Percentiles rank a stretch among this genome's conserved stretches.
These are phyloP conservation scores for Anguilla megastoma DNA, from an alignment of 2,797 vertebrate genomes.

Conservation along the genomic window DNA sequence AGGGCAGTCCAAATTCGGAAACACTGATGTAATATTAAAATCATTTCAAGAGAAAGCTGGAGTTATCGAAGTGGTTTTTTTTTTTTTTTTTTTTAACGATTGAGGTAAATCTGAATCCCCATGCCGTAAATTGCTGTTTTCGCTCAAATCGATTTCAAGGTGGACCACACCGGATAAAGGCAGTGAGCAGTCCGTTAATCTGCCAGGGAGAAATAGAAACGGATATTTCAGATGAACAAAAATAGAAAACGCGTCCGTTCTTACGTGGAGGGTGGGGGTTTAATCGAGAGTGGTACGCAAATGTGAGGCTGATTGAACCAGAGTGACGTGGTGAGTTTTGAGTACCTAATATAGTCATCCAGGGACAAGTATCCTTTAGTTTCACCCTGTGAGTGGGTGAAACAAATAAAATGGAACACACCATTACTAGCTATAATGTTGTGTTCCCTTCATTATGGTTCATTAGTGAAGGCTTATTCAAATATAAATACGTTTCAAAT, in stretches of 20 bases:
- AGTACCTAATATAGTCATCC: background rate
- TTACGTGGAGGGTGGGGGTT: background rate
- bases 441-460: background rate
- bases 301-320: background rate
- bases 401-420: no score
- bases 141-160: background rate
- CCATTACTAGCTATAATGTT: background rate
- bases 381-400: background rate
- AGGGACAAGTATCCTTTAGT: background rate
- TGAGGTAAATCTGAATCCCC: background rate
- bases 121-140: background rate
- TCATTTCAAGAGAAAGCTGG: background rate
- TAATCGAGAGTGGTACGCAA: background rate
- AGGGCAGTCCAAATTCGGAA: no score
- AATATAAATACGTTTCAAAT: background rate
- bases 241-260: background rate
- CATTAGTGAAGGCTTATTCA: background rate
- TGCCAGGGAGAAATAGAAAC: background rate
- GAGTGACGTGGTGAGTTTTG: background rate
- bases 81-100: background rate
- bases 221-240: background rate
- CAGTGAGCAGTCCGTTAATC: background rate
- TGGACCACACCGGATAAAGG: background rate
- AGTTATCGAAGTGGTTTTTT: background rate
- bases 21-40: background rate